Base-by-base conservation (phyloP, 2,113 vertebrate genomes). In the Elephas maximus region DNA sequence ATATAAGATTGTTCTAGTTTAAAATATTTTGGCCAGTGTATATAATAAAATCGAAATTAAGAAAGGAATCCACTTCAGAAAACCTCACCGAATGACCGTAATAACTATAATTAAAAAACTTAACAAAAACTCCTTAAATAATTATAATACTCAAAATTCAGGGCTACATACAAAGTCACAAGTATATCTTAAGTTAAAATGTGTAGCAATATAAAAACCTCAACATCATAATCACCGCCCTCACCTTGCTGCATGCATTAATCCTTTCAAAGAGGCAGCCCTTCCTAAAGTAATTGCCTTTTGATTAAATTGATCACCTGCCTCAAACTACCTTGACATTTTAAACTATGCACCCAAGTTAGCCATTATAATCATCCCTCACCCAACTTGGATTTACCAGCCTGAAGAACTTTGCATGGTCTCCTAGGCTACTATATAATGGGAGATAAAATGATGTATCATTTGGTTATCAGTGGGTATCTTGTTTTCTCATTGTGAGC, bases 321-420 rank as follows among this genome's bases (percentile, higher is more conserved):
- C 48, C 62, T 65, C 63, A 63, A 41, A 10, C 41, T 18, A n/a
- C 20, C 67, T 18, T 44, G 37, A 79, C 20, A 44, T 60, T 87
- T 78, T 8, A 2, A 24, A 44, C 33, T 23, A 48, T 4, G 23
- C 10, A 6, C 20, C 33, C n/a, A 6, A 24, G 37, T 20, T 0
- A 0, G 69, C 14, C 44, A 26, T 44, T 44, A 6, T 12, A 8
- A 23, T 15, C 45, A 6, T 69, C 14, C 41, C 14, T 53, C 30
- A 11, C 48, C 45, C 8, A 15, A 1, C 23, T 1, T 10, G 41
- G 21, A 86, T 41, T 74, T 7, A 2, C 26, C 14, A 48, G 28
- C 33, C n/a, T 44, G 30, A 11, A 3, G 3, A 4, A 30, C 1
- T 2, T 5, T 7, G 11, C 5, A 2, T 1, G 0, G 28, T 8